Evolutionary conservation across 2,113 vertebrate genomes (phyloP).

Genomic region (Bucco capensis): DNA sequence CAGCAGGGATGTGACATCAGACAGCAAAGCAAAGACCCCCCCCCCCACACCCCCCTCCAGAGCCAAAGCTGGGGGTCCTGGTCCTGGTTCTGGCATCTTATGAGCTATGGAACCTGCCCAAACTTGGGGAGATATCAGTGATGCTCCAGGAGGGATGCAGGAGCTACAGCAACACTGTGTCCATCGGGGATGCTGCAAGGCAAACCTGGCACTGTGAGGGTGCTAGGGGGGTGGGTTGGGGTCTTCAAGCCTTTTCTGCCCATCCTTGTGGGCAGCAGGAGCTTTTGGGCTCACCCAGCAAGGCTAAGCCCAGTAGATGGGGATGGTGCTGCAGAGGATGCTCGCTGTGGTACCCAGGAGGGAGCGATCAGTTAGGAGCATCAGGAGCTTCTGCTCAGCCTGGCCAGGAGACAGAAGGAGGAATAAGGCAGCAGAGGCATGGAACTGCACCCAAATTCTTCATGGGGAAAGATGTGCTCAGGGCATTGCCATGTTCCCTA

Average conservation of each 20-base stretch:
- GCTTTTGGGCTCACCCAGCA: neutral
- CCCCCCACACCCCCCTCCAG: neutral
- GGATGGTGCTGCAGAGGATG: slow-evolving; percentile 69
- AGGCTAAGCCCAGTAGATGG: slow-evolving; percentile 62
- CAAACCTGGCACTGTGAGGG: neutral
- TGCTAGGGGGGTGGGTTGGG: neutral
- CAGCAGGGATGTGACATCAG: neutral
- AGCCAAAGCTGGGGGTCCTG: too few relatives aligned
- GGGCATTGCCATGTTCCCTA: rapidly evolving
- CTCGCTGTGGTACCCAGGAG: slow-evolving; percentile 60
- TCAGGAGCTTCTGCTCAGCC: neutral
- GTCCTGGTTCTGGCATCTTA: too few relatives aligned
- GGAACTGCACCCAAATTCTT: neutral
- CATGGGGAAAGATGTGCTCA: too few relatives aligned
- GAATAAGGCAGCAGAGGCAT: rapidly evolving
- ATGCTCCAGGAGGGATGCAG: neutral
- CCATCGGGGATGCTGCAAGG: neutral
- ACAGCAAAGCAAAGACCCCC: neutral
- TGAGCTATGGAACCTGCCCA: neutral
- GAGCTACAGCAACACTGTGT: rapidly evolving
- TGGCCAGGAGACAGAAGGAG: neutral
- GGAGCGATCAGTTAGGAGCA: slow-evolving; percentile 12
- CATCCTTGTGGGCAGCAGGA: neutral
- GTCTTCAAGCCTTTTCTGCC: neutral
- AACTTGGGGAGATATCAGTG: neutral